phyloP scores from a whole-genome alignment of 2,113 vertebrate species.

The Prinia subflava region DNA sequence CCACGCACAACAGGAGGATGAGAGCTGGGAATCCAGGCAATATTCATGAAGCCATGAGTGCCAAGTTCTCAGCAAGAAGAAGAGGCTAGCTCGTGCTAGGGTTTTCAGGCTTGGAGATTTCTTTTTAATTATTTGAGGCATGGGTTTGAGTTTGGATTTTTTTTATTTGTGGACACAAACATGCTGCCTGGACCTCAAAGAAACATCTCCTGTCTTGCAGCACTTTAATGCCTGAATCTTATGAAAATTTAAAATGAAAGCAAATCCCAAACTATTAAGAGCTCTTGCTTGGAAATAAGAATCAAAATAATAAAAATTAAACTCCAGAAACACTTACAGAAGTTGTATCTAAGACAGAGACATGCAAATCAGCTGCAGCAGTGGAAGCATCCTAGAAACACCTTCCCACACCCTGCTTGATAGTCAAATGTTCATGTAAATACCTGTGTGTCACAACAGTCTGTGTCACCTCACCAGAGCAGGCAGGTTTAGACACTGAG shows the following conservation, averaged over 20 bases:
- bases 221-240: neutral
- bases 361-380: conserved; percentile 7
- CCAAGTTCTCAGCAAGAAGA: neutral
- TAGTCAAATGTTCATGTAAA: neutral
- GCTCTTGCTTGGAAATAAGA: neutral
- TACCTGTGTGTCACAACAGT: neutral
- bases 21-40: neutral
- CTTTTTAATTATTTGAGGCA: neutral
- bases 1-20: neutral
- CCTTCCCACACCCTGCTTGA: neutral
- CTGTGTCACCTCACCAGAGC: neutral
- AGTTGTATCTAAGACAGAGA: neutral
- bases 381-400: conserved; percentile 27
- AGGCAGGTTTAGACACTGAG: neutral
- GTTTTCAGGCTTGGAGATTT: neutral
- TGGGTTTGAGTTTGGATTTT: neutral
- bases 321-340: neutral
- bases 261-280: neutral
- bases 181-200: neutral
- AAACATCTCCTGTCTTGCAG: neutral
- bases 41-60: neutral
- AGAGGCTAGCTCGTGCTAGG: neutral
- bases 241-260: neutral
- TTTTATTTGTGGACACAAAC: neutral
- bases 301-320: neutral